Evolutionary conservation across 2,888 invertebrate species (phyloP), one percentile per base, ranked within the genome.

Genomic region (Stegana nigrithorax): DNA sequence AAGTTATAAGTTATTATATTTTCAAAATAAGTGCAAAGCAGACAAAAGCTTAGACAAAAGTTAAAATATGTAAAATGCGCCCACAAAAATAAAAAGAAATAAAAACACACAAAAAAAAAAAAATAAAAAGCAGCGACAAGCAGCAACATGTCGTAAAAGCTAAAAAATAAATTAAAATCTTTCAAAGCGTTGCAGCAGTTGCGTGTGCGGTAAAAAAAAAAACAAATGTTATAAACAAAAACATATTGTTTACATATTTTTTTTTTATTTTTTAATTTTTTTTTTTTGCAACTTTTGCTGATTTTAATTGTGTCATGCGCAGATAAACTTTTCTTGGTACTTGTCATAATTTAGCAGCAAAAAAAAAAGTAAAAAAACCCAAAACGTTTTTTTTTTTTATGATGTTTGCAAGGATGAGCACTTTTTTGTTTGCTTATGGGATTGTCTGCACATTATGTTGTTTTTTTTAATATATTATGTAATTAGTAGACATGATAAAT

Each of bases 1-100:
- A 66, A 67, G 66, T 71, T 71, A 67, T 69, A 64, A 58, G 55
- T 27, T 60, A 58, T 59, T 50, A 69, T 68, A 70, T 71, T 25
- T 58, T 47, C 26, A n/a, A 42, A 19, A 42, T 19, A 17, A 42
- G 19, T 42, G 17, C 25, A n/a, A n/a, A n/a, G n/a, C n/a, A n/a
- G n/a, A 5, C 32, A 32, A 12, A n/a, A 32, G 32, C 8, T 32
- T 32, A 32, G 32, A 12, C n/a, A 32, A 32, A 8, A 32, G n/a
- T 12, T 26, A 2, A 26, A 25, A 17, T n/a, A 39, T n/a, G n/a
- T 17, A 39, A 39, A 39, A 10, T 14, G 39, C 10, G 23, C 25
- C n/a, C n/a, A 23, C 23, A 47, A 47, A 47, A 47, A n/a, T 21
- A 21, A 14, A 23, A 10, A 5, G 12, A 23, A 23, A 47, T 12